phyloP scores from a whole-genome alignment of 2,797 vertebrate species.

The Knipowitschia caucasica region DNA sequence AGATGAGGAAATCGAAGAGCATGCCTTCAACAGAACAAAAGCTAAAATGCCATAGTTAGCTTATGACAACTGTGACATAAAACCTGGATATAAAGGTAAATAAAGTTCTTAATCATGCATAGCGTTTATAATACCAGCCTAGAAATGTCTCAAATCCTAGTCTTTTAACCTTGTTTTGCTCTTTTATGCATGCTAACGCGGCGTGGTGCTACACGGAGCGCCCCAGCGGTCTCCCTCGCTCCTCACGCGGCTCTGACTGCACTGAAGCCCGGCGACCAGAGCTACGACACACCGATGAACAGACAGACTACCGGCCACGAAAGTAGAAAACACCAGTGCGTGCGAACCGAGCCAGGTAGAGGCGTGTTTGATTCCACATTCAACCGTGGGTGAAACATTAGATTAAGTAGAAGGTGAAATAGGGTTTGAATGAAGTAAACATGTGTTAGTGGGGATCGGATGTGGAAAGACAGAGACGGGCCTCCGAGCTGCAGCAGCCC shows the following conservation, averaged over 20 bases:
- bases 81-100: slow-evolving; percentile 39
- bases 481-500: slow-evolving; percentile 73
- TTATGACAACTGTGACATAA: slow-evolving; percentile 53
- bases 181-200: slow-evolving; percentile 25
- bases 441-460: slow-evolving; percentile 28
- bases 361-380: fast-evolving
- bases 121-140: background rate
- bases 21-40: background rate
- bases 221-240: slow-evolving; percentile 61
- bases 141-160: slow-evolving; percentile 13
- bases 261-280: slow-evolving; percentile 65
- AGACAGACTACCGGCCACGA: slow-evolving; percentile 65
- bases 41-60: background rate
- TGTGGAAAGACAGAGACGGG: slow-evolving; percentile 69
- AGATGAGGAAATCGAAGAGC: background rate
- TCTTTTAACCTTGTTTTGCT: slow-evolving; percentile 4
- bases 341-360: background rate
- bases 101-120: slow-evolving; percentile 16
- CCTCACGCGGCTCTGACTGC: slow-evolving; percentile 68
- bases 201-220: slow-evolving; percentile 18
- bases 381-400: fast-evolving
- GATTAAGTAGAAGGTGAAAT: background rate
- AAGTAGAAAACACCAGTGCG: slow-evolving; percentile 34
- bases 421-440: background rate
- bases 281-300: slow-evolving; percentile 80